phyloP scores from a whole-genome alignment of 2,888 invertebrate genomes.

The Bellardia bayeri region DNA sequence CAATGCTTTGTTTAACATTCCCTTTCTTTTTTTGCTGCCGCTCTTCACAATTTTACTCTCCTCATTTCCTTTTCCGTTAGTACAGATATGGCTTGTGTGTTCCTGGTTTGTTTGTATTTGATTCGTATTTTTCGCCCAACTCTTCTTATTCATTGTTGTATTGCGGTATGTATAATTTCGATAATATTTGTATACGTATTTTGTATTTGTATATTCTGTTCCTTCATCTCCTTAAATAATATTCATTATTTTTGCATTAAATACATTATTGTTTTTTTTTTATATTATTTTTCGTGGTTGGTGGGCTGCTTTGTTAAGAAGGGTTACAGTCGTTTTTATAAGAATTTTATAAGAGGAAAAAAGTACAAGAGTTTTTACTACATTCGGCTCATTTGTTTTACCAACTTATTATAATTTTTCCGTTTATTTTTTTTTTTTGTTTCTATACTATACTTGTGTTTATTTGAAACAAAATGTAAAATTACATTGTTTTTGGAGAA shows the following conservation, averaged over 20 bases:
- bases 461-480: conserved; percentile 3
- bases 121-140: not conserved
- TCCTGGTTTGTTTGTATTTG: not conserved
- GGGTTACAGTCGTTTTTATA: conserved; percentile 24
- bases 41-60: not conserved
- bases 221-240: conserved; percentile 61
- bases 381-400: conserved; percentile 60
- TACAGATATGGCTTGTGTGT: conserved; percentile 26
- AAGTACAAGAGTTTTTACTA: conserved; percentile 1
- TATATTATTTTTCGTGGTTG: not conserved
- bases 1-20: conserved; percentile 43
- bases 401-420: conserved; percentile 41
- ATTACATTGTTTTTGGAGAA: conserved; percentile 8
- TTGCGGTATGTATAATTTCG: conserved; percentile 40
- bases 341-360: conserved; percentile 19
- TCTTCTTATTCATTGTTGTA: conserved; percentile 27
- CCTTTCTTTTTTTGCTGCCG: not conserved
- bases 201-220: conserved; percentile 39
- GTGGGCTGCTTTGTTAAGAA: conserved; percentile 48
- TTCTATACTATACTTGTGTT: not conserved
- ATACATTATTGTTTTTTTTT: conserved; percentile 48
- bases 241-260: conserved; percentile 73
- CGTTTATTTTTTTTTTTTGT: not conserved
- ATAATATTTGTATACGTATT: conserved; percentile 49
- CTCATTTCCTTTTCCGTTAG: conserved; percentile 61